These are phyloP conservation scores for Triplophysa bombifrons DNA, from an alignment of 2,797 vertebrate genomes.

Conservation along the genomic window DNA sequence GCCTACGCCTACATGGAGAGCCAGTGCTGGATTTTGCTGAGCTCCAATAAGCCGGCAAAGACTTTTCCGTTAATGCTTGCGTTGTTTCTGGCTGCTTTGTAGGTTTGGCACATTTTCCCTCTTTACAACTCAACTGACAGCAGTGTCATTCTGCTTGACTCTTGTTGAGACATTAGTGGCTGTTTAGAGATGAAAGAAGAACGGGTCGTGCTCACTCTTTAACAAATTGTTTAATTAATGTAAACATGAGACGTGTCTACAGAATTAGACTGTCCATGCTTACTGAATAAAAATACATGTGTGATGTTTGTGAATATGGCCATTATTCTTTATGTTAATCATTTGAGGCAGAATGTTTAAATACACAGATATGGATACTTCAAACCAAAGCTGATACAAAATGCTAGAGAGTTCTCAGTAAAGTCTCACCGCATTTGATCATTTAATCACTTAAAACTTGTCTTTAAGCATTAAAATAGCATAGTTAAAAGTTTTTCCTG, in stretches of 20 bases:
- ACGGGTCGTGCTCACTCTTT: not conserved
- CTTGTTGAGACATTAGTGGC: constrained; percentile 33
- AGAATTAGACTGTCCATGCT: not conserved
- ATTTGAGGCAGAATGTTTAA: too few relatives aligned
- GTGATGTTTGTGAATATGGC: too few relatives aligned
- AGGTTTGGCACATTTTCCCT: constrained; percentile 40
- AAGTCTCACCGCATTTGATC: too few relatives aligned
- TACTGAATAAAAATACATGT: too few relatives aligned
- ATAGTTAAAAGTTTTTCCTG: too few relatives aligned
- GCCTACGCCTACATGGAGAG: constrained; percentile 32
- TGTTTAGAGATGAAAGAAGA: not conserved
- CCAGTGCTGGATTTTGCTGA: constrained; percentile 36
- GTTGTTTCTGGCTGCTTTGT: constrained; percentile 32
- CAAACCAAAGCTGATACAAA: too few relatives aligned
- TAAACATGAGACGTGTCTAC: not conserved
- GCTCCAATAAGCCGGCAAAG: constrained; percentile 43
- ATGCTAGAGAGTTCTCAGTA: too few relatives aligned
- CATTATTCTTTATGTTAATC: too few relatives aligned
- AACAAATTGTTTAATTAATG: constrained; percentile 2
- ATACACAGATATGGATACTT: too few relatives aligned
- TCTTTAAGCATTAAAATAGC: too few relatives aligned
- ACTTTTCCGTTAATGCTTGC: constrained; percentile 20
- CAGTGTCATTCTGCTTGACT: constrained; percentile 25
- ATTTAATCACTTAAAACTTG: too few relatives aligned
- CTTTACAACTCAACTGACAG: constrained; percentile 30